These are phyloP conservation scores for Spodoptera littoralis DNA, from an alignment of 2,888 invertebrate species.

Conservation along the genomic window DNA sequence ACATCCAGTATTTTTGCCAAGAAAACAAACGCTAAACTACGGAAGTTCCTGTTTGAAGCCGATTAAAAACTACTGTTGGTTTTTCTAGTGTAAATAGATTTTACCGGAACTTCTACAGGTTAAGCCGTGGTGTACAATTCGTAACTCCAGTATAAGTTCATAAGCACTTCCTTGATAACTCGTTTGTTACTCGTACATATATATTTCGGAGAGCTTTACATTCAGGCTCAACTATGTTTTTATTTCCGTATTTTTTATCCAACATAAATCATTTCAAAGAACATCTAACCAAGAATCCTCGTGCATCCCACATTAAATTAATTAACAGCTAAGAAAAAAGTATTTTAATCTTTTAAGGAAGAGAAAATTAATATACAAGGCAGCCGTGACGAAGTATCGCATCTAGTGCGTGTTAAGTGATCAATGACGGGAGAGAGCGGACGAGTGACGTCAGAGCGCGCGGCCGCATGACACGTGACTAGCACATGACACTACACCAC, in stretches of 20 bases:
- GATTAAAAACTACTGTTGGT: too few species aligned
- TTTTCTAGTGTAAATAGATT: too few species aligned
- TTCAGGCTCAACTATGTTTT: not conserved
- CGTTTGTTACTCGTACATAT: too few species aligned
- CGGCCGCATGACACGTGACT: conserved; percentile 48
- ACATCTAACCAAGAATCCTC: conserved; percentile 22
- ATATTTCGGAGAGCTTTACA: too few species aligned
- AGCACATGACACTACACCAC: conserved; percentile 52
- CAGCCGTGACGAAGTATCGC: conserved; percentile 56
- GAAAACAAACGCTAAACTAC: too few species aligned
- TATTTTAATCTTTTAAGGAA: conserved; percentile 52
- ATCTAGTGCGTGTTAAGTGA: conserved; percentile 57
- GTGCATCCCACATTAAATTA: conserved; percentile 35
- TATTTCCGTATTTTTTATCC: conserved; percentile 5
- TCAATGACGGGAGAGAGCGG: conserved; percentile 54
- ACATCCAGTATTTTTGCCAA: too few species aligned
- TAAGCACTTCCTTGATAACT: too few species aligned
- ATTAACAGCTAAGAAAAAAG: conserved; percentile 53
- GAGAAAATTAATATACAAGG: conserved; percentile 53
- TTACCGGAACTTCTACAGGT: too few species aligned
- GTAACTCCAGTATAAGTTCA: too few species aligned
- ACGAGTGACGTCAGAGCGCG: conserved; percentile 44
- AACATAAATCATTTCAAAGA: conserved; percentile 20
- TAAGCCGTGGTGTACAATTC: too few species aligned
- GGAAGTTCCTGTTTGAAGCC: too few species aligned